phyloP scores from a whole-genome alignment of 1,140 invertebrate species.

The Melitaea cinxia region DNA sequence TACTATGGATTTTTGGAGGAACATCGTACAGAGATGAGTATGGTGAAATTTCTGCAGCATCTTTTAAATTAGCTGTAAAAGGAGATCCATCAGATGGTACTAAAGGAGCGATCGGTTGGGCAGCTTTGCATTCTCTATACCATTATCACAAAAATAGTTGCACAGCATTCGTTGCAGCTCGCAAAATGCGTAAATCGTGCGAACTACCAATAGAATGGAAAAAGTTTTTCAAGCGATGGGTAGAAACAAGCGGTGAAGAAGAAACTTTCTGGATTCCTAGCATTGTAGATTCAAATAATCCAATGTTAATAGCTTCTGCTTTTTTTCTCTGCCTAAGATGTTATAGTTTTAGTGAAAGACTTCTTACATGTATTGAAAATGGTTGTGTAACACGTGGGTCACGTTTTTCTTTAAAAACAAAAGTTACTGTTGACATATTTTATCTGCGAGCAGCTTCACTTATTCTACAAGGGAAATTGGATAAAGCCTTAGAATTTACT shows the following conservation, averaged over 20 bases:
- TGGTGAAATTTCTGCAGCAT: slow-evolving; percentile 51
- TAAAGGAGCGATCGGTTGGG: slow-evolving; percentile 65
- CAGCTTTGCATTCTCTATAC: slow-evolving; percentile 65
- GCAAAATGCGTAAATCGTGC: slow-evolving; percentile 71
- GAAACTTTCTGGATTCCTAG: slow-evolving; percentile 66
- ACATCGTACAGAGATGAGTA: slow-evolving; percentile 55
- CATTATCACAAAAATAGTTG: slow-evolving; percentile 56
- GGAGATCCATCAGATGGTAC: slow-evolving; percentile 63
- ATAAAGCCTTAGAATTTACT: slow-evolving; percentile 49
- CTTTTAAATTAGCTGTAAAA: slow-evolving; percentile 65
- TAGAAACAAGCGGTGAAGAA: slow-evolving; percentile 65
- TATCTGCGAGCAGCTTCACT: slow-evolving; percentile 62
- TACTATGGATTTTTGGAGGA: slow-evolving; percentile 66
- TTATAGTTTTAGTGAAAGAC: slow-evolving; percentile 56
- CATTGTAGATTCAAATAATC: slow-evolving; percentile 49
- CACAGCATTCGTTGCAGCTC: slow-evolving; percentile 64
- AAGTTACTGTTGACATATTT: slow-evolving; percentile 46
- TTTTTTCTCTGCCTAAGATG: slow-evolving; percentile 73
- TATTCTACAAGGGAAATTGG: slow-evolving; percentile 47
- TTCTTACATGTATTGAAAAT: slow-evolving; percentile 57
- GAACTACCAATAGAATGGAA: slow-evolving; percentile 62
- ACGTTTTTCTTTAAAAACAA: slow-evolving; percentile 27
- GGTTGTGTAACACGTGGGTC: slow-evolving; percentile 55
- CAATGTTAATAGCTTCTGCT: slow-evolving; percentile 63
- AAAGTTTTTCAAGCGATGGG: slow-evolving; percentile 59